Base-by-base conservation (phyloP, 2,113 vertebrate species). In the Pogona vitticeps region DNA sequence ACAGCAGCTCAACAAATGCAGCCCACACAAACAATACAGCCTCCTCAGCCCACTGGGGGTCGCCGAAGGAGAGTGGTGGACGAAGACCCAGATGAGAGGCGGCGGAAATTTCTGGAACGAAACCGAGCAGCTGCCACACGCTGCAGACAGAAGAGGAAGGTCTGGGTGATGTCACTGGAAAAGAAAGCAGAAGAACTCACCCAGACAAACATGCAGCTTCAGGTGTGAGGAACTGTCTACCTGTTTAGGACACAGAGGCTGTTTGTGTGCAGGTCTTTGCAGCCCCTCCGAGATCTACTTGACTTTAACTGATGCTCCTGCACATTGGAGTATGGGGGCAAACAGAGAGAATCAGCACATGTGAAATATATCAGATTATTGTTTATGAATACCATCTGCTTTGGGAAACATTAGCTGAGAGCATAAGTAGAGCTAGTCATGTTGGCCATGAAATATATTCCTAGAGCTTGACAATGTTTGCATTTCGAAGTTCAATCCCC, bases 101-200 rank as follows among this genome's bases (percentile, higher is more conserved):
- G 99, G 89, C 95, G 99, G 93, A 99, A 99, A 96, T 99, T 99
- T 95, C 97, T 99, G 94, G 99, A 99, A 96, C 96, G 99, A 86
- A 99, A 99, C 96, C 96, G 99, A 90, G 99, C 99, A 0, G 99
- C 99, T 2, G 99, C 99, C 90, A 99, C 99, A 0, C 98, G 99
- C 93, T 99, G 99, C 96, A 97, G 99, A 91, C 99, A 99, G 97
- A 99, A 99, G 97, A 98, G 99, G 96, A 99, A 99, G 98, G 98
- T 99, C 95, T 99, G 99, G 99, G 99, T 99, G 97, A 98, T 99
- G 96, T 99, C 99, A 93, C 96, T 99, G 96, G 99, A 99, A 97
- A 99, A 99, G 96, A 99, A 99, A 97, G 99, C 99, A 81, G 98
- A 99, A 93, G 99, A 99, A 96, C 98, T 99, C 95, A 99, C 98